A percentile compares a stretch with the other conserved stretches of the same genome.
These are phyloP conservation scores for Heliocidaris erythrogramma DNA, from an alignment of 35 echinoderm and acorn worm genomes.

Conservation along the genomic window DNA sequence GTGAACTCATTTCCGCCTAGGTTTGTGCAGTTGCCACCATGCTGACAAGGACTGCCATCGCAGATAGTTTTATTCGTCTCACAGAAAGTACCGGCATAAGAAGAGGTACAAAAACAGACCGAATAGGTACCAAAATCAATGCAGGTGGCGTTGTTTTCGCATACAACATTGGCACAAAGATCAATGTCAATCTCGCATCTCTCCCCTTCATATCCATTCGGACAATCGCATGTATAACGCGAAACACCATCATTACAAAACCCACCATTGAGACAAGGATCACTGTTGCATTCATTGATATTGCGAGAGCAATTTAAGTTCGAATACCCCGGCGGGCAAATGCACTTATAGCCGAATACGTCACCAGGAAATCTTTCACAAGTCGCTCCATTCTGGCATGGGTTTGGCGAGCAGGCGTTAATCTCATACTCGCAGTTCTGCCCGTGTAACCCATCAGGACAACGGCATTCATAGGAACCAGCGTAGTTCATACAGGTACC, in stretches of 20 bases:
- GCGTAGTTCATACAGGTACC: conserved; percentile 9
- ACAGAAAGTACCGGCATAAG: neutral
- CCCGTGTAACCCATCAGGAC: conserved; percentile 32
- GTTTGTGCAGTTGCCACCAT: neutral
- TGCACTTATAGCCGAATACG: conserved; percentile 1
- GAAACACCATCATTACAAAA: neutral
- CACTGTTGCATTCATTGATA: conserved; percentile 10
- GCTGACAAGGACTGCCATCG: neutral
- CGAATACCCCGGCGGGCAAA: neutral
- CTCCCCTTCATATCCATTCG: neutral
- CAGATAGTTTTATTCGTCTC: neutral
- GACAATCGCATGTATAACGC: neutral
- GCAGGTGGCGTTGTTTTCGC: conserved; percentile 36
- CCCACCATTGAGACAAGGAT: conserved; percentile 25
- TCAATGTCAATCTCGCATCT: conserved; percentile 46
- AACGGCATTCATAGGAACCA: conserved; percentile 11
- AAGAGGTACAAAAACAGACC: neutral
- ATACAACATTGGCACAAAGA: conserved; percentile 28
- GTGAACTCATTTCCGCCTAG: neutral
- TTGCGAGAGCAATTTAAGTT: conserved; percentile 29
- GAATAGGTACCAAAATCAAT: neutral
- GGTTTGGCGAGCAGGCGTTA: neutral
- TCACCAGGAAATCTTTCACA: neutral
- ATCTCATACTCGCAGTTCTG: conserved; percentile 44
- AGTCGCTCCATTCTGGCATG: neutral